These are phyloP conservation scores for Mastacembelus armatus DNA, from an alignment of 2,797 vertebrate species.

Conservation along the genomic window DNA sequence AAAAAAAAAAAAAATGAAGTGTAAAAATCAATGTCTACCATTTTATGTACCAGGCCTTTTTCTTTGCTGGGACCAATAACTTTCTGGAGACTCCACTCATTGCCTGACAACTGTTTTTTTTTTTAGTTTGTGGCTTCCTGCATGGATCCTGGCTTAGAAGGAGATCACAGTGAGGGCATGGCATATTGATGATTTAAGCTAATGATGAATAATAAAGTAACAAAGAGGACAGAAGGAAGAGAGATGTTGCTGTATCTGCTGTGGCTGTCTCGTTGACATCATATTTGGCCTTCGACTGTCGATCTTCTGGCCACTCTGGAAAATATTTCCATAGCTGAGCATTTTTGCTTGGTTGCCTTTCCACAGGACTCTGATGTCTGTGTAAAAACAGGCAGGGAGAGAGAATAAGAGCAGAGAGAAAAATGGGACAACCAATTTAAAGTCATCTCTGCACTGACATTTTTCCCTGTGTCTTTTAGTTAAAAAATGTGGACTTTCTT, in stretches of 20 bases:
- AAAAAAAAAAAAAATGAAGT: no score
- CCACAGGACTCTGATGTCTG: slow-evolving; percentile 63
- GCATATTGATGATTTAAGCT: slow-evolving; percentile 48
- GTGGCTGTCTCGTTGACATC: slow-evolving; percentile 73
- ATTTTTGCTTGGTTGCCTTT: slow-evolving; percentile 74
- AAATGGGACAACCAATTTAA: slow-evolving; percentile 27
- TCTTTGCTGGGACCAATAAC: not conserved
- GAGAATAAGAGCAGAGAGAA: slow-evolving; percentile 23
- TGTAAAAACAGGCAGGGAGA: slow-evolving; percentile 48
- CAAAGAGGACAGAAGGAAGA: slow-evolving; percentile 13
- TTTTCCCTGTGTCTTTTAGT: not conserved
- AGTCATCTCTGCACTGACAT: not conserved
- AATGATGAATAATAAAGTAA: slow-evolving; percentile 59
- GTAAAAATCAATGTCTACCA: no score
- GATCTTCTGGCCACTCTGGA: slow-evolving; percentile 65
- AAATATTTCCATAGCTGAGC: slow-evolving; percentile 78
- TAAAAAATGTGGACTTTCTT: not conserved
- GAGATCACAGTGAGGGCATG: slow-evolving; percentile 51
- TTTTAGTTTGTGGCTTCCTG: slow-evolving; percentile 39
- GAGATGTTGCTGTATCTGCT: slow-evolving; percentile 41
- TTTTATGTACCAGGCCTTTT: not conserved
- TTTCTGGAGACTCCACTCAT: not conserved
- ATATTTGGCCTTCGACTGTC: slow-evolving; percentile 72
- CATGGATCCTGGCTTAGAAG: slow-evolving; percentile 53
- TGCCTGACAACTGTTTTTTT: not conserved